Conservation (phyloP, 2,113 vertebrate species). For the Pristiophorus japonicus region DNA sequence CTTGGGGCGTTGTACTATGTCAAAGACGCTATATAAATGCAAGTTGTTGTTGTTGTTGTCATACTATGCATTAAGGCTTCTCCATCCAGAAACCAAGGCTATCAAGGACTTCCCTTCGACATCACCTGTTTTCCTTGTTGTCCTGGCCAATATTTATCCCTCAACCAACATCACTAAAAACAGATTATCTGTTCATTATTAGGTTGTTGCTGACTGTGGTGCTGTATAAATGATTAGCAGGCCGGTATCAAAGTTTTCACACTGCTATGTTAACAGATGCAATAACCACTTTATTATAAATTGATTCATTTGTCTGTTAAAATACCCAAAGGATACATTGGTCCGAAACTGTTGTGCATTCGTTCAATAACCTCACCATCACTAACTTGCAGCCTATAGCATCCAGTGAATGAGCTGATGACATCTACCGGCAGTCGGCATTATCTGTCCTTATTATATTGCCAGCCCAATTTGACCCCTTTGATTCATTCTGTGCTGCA, state of each 20-base stretch:
- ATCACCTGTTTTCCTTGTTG: no score
- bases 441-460: not conserved
- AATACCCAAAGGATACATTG: not conserved
- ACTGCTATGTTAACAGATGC: not conserved
- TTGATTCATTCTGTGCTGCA: not conserved
- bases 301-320: not conserved
- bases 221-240: constrained; percentile 16
- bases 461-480: not conserved
- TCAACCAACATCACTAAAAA: no score
- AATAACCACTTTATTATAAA: not conserved
- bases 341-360: not conserved
- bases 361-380: not conserved
- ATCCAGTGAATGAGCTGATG: not conserved
- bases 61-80: no score
- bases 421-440: not conserved
- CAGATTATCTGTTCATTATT: no score
- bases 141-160: no score
- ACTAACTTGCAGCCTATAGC: not conserved
- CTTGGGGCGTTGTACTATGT: not conserved
- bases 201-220: not conserved
- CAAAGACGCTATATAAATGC: not conserved
- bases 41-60: not conserved
- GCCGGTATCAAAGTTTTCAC: not conserved
- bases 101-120: no score
- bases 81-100: no score